Base-by-base conservation (phyloP, 2,888 invertebrate genomes). In the Parasteatoda lunata region DNA sequence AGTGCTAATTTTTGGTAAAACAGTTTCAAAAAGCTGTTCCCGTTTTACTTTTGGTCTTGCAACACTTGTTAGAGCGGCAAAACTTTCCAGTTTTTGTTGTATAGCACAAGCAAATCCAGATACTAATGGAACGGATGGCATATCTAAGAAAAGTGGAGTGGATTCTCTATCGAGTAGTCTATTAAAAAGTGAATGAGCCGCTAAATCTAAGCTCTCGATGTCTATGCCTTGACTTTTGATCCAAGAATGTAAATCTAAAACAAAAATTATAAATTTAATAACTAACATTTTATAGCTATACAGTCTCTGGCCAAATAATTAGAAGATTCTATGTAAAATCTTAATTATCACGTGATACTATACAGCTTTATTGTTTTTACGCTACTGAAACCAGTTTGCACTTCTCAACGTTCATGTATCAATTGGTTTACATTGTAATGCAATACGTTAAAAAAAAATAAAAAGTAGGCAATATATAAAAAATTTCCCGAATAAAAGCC, bases 211-310 rank as follows among this genome's bases (percentile, higher is more conserved):
- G 88, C 91, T 91, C 70, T 90, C 89, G 13, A 92, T 89, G 89
- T 92, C 91, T 89, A 91, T 92, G 7, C 92, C 92, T 11, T 92
- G 90, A 52, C 90, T 89, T 52, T 90, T 90, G 68, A 92, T 89
- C 98, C 98, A 98, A 90, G 96, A 95, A 68, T 95, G 94, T 72
- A 98, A 92, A 91, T 96, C 97, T 93, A 91, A 91, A 84, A 77
- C 85, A 76, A 76, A 48, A 86, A 83, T 30, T 30, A 30, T 30
- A 30, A 30, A 30, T 30, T 30, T 30, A 30, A 30, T 30, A n/a
- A n/a, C n/a, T n/a, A n/a, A n/a, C n/a, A n/a, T n/a, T n/a, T n/a
- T n/a, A n/a, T n/a, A 30, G 30, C 2, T 30, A 30, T 30, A 30
- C 30, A 30, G 30, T 30, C n/a, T n/a, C n/a, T n/a, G n/a, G n/a